A percentile compares a stretch with the other conserved stretches of the same genome.
phyloP scores from a whole-genome alignment of 2,113 vertebrate species.

The Odocoileus virginianus region DNA sequence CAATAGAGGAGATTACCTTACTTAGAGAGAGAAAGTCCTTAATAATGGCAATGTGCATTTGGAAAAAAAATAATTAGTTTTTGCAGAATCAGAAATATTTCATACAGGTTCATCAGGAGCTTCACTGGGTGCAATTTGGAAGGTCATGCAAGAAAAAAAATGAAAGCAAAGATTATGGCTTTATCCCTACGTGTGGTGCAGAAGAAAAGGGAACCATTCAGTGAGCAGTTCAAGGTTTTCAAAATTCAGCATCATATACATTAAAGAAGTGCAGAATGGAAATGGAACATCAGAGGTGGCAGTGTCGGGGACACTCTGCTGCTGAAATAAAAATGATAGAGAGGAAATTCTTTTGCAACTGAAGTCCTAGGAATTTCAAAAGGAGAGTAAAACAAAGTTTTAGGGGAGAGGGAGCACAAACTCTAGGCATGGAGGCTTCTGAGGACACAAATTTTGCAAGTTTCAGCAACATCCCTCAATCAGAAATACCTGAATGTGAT shows the following conservation, averaged over 20 bases:
- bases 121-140: background rate
- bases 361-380: background rate
- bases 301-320: background rate
- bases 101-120: background rate
- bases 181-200: background rate
- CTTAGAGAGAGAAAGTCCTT: background rate
- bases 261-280: background rate
- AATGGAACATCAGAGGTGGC: background rate
- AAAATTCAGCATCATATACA: background rate
- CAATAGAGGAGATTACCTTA: background rate
- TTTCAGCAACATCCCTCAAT: background rate
- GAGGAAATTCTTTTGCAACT: background rate
- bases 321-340: background rate
- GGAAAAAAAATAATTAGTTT: background rate
- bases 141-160: background rate
- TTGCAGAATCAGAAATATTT: background rate
- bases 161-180: background rate
- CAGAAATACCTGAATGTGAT: background rate
- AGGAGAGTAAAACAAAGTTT: background rate
- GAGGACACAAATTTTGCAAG: background rate
- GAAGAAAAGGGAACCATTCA: background rate
- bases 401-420: background rate
- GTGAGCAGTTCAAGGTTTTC: slow-evolving; percentile 13
- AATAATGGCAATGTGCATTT: background rate
- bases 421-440: background rate